Base-by-base conservation (phyloP, 2,888 invertebrate genomes). In the Amorpha juglandis region DNA sequence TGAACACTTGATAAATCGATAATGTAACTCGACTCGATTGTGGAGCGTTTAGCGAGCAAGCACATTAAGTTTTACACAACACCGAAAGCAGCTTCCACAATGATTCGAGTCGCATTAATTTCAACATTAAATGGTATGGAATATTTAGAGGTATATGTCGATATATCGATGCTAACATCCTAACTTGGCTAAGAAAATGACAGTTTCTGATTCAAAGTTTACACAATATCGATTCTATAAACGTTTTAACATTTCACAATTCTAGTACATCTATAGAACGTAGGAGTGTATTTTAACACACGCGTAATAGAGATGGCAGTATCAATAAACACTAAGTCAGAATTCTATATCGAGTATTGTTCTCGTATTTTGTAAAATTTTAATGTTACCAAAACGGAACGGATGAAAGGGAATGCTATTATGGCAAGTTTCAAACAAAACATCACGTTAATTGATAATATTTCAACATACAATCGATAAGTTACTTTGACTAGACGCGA, bases 71-170 rank as follows among this genome's bases (percentile, higher is more conserved):
- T 76, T 75, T 78, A 83, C 66, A 63, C 71, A 76, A 87, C 85
- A 89, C 73, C 66, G 81, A 87, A 89, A 87, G 88, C 88, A 42
- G 68, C 81, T 84, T 79, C 77, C 77, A 65, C 48, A 84, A 78
- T 78, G 73, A 79, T 72, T 71, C 80, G 76, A 70, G 77, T 81
- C 73, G 45, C 52, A 63, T 66, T 71, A 62, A 21, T 12, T 45
- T 21, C 47, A 19, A 63, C 52, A 50, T 52, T 47, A 16, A 65
- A 72, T 50, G 45, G 53, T 70, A 62, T 68, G 66, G 66, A 62
- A 62, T 62, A 53, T 47, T 51, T 69, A 62, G 53, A 63, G 53
- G 62, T 55, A 68, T 55, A 64, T 64, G 4, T 27, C 35, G 45
- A 47, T 33, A 53, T 48, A 47, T n/a, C 19, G 55, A 58, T 50